A percentile compares a stretch with the other conserved stretches of the same genome.
Evolutionary conservation across 2,888 invertebrate species (phyloP).

Genomic region (Hemicrepidius hirtus): DNA sequence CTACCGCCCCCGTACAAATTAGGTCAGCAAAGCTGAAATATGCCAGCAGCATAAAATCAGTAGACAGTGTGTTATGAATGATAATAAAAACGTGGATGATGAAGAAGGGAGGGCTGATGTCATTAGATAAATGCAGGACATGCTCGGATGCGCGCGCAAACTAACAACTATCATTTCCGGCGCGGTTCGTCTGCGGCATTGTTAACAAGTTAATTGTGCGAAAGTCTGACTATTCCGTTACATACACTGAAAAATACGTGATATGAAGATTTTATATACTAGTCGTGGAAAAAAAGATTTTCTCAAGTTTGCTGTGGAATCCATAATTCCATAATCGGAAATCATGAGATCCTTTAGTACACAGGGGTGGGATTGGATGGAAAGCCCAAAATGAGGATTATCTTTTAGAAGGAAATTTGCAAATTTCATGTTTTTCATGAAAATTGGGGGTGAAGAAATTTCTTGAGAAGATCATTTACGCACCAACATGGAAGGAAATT

Average conservation of each 20-base stretch:
- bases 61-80: background rate
- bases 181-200: slow-evolving; percentile 46
- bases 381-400: too few species aligned
- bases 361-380: too few species aligned
- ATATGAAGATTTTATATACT: slow-evolving; percentile 11
- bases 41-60: background rate
- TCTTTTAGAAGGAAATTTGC: too few species aligned
- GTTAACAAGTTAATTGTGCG: slow-evolving; percentile 49
- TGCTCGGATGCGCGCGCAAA: slow-evolving; percentile 43
- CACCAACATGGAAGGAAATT: too few species aligned
- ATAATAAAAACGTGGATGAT: slow-evolving; percentile 3
- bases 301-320: too few species aligned
- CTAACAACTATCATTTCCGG: slow-evolving; percentile 47
- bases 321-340: too few species aligned
- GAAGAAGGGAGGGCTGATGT: slow-evolving; percentile 32
- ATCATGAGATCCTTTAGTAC: too few species aligned
- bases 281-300: too few species aligned
- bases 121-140: slow-evolving; percentile 47
- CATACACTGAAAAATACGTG: slow-evolving; percentile 14
- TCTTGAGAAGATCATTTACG: too few species aligned
- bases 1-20: slow-evolving; percentile 9
- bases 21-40: background rate
- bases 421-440: too few species aligned
- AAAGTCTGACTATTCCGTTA: slow-evolving; percentile 34
- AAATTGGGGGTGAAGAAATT: too few species aligned